Evolutionary conservation across 1,140 invertebrate species (phyloP), one percentile per base, ranked within the genome.

Genomic region (Nomia melanderi): DNA sequence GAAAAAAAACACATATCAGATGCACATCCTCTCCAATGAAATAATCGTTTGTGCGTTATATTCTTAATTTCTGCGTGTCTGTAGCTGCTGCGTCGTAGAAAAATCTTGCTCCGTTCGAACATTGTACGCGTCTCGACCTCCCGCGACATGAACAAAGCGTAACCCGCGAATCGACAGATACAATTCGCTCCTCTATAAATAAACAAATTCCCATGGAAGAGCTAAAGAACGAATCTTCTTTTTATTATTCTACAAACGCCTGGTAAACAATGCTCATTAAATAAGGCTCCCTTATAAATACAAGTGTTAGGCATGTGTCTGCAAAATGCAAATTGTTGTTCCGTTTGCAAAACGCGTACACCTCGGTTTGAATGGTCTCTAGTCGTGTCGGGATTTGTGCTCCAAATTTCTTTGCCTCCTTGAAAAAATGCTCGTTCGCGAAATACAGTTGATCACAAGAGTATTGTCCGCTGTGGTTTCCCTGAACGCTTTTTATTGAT

Each of bases 21-120:
- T n/a, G n/a, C n/a, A n/a, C n/a, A n/a, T n/a, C n/a, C n/a, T n/a
- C n/a, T n/a, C n/a, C n/a, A n/a, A n/a, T n/a, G n/a, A n/a, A n/a
- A n/a, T 39, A 47, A 67, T 29, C 0, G 17, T 69, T 75, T 72
- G 20, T 60, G 44, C n/a, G 8, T 65, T 53, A n/a, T n/a, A 53
- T 53, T 27, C 12, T 8, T 41, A 79, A 6, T 60, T 41, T 75
- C 23, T 41, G 6, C 2, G 27, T 36, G 17, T 20, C 2, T 1
- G 47, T 23, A 50, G n/a, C n/a, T 36, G 3, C 33, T 36, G 33
- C 3, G 33, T 62, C 41, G 56, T 82, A 81, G 53, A 82, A 82
- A 82, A 82, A 62, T 41, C 54, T 71, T 67, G 27, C 14, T 36
- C 36, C 67, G 60, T 73, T 62, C 56, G 73, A 82, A 83, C 17